These are phyloP conservation scores for Bursaphelenchus mucronatus DNA, from an alignment of 1,140 invertebrate genomes.

Conservation along the genomic window DNA sequence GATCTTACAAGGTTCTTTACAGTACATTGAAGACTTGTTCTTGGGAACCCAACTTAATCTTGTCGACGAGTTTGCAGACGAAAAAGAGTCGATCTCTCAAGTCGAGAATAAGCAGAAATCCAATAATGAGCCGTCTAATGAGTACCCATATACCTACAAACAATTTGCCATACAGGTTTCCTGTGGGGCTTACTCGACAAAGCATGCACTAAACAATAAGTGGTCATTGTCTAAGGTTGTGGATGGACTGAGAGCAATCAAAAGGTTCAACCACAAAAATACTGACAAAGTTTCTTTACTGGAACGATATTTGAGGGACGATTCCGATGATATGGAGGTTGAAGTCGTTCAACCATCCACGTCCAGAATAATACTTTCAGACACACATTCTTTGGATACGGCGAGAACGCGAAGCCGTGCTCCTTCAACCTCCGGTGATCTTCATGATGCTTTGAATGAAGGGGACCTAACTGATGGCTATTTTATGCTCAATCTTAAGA, in stretches of 20 bases:
- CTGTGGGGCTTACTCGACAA: conserved; percentile 33
- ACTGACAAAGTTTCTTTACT: conserved; percentile 20
- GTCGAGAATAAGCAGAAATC: neutral
- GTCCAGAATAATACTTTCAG: neutral
- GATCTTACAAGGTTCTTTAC: neutral
- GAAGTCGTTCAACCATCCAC: neutral
- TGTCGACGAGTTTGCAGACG: conserved; percentile 6
- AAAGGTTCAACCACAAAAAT: conserved; percentile 15
- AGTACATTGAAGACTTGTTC: neutral
- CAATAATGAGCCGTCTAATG: neutral
- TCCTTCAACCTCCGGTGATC: conserved; percentile 12
- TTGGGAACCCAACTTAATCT: neutral
- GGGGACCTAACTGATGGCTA: conserved; percentile 23
- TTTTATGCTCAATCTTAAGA: conserved; percentile 21
- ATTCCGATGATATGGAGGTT: conserved; percentile 17
- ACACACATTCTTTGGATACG: neutral
- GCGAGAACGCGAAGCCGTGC: neutral
- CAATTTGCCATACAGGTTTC: conserved; percentile 18
- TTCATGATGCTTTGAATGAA: conserved; percentile 15
- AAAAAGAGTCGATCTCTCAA: conserved; percentile 7
- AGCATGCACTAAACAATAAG: conserved; percentile 28
- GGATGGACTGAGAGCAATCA: conserved; percentile 20
- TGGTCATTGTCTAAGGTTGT: conserved; percentile 22
- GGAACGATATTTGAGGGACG: conserved; percentile 22
- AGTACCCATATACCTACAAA: conserved; percentile 18